A percentile compares a stretch with the other conserved stretches of the same genome.
phyloP scores from a whole-genome alignment of 1,140 invertebrate genomes.

The Heliothis subflexa region DNA sequence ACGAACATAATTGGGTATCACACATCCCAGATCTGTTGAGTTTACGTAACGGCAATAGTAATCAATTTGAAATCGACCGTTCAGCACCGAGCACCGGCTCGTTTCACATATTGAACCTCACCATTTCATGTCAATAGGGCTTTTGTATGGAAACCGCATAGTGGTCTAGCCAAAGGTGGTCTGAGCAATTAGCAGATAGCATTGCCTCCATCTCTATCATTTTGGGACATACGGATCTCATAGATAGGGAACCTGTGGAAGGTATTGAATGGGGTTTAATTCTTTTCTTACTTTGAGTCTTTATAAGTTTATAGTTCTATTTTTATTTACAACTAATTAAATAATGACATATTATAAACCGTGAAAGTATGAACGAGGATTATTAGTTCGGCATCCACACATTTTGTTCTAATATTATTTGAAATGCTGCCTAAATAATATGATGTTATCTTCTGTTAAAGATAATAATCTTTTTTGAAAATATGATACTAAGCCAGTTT shows the following conservation, averaged over 20 bases:
- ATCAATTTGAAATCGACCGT: constrained; percentile 51
- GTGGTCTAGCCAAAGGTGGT: constrained; percentile 58
- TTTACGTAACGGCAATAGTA: constrained; percentile 48
- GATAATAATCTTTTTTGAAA: no score
- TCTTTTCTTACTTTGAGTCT: background rate
- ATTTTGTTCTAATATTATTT: no score
- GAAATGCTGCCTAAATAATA: no score
- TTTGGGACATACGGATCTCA: constrained; percentile 22
- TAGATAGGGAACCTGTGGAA: background rate
- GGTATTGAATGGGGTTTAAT: background rate
- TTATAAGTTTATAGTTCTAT: background rate
- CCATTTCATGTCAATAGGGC: constrained; percentile 64
- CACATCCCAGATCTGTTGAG: background rate
- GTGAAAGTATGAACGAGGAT: no score
- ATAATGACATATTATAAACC: no score
- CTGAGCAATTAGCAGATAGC: constrained; percentile 66
- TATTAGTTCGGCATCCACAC: no score
- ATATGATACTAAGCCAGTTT: no score
- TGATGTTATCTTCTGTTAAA: no score
- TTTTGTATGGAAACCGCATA: constrained; percentile 65
- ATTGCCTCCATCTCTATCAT: constrained; percentile 50
- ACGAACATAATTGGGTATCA: constrained; percentile 7
- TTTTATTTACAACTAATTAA: no score
- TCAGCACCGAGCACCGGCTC: constrained; percentile 49
- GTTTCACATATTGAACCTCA: constrained; percentile 55